Conservation (phyloP, 35 echinoderm and acorn worm species). For the Lytechinus pictus region DNA sequence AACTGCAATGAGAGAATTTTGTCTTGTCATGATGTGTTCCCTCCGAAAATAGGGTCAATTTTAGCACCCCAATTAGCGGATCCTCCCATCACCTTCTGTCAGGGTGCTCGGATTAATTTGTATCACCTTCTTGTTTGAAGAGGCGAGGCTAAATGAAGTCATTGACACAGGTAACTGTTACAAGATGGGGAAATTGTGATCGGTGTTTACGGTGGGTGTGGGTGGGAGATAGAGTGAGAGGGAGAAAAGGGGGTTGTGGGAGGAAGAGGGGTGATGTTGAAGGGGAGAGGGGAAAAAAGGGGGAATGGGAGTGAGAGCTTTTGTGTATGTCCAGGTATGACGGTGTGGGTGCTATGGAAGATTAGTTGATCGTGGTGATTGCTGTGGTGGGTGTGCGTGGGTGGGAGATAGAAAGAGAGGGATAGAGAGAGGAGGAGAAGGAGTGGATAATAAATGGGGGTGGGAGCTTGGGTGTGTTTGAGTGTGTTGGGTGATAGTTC, state of each 20-base stretch:
- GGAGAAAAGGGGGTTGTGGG: background rate
- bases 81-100: background rate
- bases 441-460: no score
- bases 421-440: no score
- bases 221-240: no score
- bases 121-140: background rate
- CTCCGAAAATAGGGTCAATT: conserved; percentile 14
- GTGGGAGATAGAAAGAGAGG: no score
- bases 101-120: conserved; percentile 14
- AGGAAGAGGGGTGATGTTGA: background rate
- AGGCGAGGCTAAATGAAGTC: background rate
- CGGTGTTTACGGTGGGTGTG: no score
- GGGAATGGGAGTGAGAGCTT: background rate
- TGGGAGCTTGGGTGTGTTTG: no score
- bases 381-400: background rate
- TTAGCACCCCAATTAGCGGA: background rate
- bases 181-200: background rate
- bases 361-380: no score
- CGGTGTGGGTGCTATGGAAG: no score
- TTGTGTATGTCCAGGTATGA: no score
- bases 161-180: background rate
- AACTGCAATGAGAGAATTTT: background rate
- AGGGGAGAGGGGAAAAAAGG: background rate
- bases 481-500: no score
- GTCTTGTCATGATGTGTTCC: background rate